A percentile compares a stretch with the other conserved stretches of the same genome.
Evolutionary conservation across 2,113 vertebrate species (phyloP).

Genomic region (Brachypteracias leptosomus): DNA sequence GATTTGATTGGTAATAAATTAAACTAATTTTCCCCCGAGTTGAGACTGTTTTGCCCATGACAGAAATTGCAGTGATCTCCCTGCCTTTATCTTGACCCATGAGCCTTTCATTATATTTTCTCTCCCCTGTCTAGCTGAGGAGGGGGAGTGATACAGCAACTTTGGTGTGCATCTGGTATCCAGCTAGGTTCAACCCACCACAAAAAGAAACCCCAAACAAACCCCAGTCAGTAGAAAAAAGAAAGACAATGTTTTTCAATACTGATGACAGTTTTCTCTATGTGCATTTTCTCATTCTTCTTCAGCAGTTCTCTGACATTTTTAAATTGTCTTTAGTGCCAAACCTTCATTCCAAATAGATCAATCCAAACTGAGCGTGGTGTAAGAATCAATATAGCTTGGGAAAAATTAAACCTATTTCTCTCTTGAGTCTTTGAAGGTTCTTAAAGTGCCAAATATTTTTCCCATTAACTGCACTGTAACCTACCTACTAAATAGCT

Average conservation of each 20-base stretch:
- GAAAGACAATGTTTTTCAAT: background rate
- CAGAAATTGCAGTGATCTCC: background rate
- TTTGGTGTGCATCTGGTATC: background rate
- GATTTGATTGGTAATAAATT: background rate
- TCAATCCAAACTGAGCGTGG: slow-evolving; percentile 25
- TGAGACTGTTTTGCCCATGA: background rate
- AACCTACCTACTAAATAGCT: background rate
- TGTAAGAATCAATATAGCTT: slow-evolving; percentile 38
- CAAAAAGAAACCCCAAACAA: background rate
- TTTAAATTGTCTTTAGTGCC: slow-evolving; percentile 38
- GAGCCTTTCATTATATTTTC: background rate
- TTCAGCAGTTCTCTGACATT: slow-evolving; percentile 23
- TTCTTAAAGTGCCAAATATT: slow-evolving; percentile 8
- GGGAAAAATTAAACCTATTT: slow-evolving; percentile 28
- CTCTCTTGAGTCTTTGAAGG: slow-evolving; percentile 24
- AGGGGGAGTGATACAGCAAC: background rate
- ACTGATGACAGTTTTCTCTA: background rate
- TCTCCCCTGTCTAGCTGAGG: background rate
- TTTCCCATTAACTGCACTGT: background rate
- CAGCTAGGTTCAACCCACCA: background rate
- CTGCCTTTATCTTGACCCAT: background rate
- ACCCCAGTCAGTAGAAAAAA: background rate
- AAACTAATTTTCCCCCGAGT: background rate
- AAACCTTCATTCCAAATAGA: slow-evolving; percentile 51
- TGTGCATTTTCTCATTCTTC: background rate